Evolutionary conservation across 2,888 invertebrate genomes (phyloP).

Genomic region (Rhingia campestris): DNA sequence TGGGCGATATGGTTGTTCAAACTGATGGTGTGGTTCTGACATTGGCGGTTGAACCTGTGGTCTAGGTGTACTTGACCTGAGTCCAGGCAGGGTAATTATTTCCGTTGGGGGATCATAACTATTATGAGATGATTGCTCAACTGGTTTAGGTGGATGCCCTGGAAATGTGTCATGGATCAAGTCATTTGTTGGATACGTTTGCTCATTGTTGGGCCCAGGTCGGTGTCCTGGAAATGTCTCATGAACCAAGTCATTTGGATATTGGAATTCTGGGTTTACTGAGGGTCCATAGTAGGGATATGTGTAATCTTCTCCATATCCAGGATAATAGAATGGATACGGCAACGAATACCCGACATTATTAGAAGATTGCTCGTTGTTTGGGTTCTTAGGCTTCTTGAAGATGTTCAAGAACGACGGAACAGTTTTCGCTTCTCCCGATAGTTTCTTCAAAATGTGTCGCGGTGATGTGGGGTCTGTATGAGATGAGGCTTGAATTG

Average conservation of each 20-base stretch:
- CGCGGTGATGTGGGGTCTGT: not conserved
- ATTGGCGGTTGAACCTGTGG: not conserved
- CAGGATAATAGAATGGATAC: constrained; percentile 14
- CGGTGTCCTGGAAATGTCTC: constrained; percentile 23
- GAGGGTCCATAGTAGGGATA: constrained; percentile 26
- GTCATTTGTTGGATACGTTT: not conserved
- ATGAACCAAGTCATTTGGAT: constrained; percentile 9
- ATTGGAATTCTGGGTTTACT: not conserved
- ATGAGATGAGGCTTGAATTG: constrained; percentile 14
- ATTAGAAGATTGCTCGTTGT: not conserved
- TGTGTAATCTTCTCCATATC: constrained; percentile 9
- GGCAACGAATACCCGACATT: constrained; percentile 12
- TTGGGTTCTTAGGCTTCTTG: constrained; percentile 15
- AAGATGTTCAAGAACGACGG: constrained; percentile 37
- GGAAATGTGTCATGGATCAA: not conserved
- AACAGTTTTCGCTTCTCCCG: constrained; percentile 20
- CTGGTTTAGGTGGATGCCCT: not conserved
- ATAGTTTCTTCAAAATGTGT: not conserved
- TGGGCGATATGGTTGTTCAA: not conserved
- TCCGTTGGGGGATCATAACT: not conserved
- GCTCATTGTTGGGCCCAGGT: not conserved
- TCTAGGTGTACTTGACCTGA: not conserved
- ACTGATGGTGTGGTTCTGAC: not conserved
- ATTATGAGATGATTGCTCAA: not conserved
- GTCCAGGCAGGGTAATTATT: not conserved